Conservation (phyloP, 1,140 invertebrate genomes). For the Lycorma delicatula region DNA sequence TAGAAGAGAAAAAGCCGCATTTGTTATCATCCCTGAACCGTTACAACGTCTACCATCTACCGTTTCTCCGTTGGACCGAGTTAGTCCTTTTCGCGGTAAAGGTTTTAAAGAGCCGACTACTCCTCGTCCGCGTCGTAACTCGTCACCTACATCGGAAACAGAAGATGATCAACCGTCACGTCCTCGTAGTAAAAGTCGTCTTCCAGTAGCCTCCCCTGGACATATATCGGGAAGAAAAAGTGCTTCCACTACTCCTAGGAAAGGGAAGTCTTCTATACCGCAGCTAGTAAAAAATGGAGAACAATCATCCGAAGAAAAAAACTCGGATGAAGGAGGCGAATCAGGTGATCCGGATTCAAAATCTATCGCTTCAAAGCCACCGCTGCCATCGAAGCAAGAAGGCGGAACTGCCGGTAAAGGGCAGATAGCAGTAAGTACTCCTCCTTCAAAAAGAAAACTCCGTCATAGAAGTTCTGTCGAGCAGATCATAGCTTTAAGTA, state of each 20-base stretch:
- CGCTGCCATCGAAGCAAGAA: background rate
- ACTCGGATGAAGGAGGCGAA: background rate
- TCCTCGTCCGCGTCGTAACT: slow-evolving; percentile 12
- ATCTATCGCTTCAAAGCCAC: background rate
- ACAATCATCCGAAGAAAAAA: background rate
- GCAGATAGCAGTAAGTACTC: too few relatives aligned
- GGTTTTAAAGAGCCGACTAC: slow-evolving; percentile 46
- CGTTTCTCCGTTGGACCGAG: slow-evolving; percentile 38
- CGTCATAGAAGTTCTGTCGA: background rate
- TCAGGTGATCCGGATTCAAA: background rate
- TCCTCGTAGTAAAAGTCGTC: slow-evolving; percentile 6
- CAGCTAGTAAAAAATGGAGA: slow-evolving; percentile 6
- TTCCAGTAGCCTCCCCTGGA: slow-evolving; percentile 6
- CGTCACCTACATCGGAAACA: slow-evolving; percentile 1
- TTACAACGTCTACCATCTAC: slow-evolving; percentile 30
- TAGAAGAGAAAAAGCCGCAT: slow-evolving; percentile 35
- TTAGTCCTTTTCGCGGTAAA: slow-evolving; percentile 47
- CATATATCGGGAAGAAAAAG: slow-evolving; percentile 2
- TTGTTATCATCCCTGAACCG: slow-evolving; percentile 47
- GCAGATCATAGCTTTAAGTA: background rate
- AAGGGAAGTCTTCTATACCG: slow-evolving; percentile 10
- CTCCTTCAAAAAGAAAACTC: slow-evolving; percentile 1
- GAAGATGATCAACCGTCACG: slow-evolving; percentile 8
- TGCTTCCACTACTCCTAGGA: slow-evolving; percentile 14
- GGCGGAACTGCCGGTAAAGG: background rate